Base-by-base conservation (phyloP, 2,113 vertebrate genomes). In the Uria lomvia region DNA sequence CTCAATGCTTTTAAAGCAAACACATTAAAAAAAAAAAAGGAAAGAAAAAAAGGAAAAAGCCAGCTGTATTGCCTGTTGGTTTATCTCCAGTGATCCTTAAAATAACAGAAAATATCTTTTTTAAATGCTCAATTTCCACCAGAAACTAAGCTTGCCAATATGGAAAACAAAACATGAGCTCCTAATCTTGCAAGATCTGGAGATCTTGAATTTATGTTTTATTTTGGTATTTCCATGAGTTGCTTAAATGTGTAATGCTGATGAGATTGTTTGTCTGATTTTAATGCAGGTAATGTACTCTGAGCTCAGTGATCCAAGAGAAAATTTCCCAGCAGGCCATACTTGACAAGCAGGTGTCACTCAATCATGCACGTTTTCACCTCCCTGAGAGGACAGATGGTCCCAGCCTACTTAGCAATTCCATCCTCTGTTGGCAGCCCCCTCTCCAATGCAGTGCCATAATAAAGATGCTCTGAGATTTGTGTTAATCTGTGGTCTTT, bases 281-380 rank as follows among this genome's bases (percentile, higher is more conserved):
- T 97, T 97, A 98, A 99, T 98, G 98, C 98, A 98, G 98, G 98
- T 98, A 97, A 98, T 96, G 98, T 97, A 89, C 97, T 97, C 94
- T 68, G 93, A 97, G 97, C 97, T 98, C 98, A 98, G 98, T 97
- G 97, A 98, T 98, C 97, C 97, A 96, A 95, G 84, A 89, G 94
- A 76, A 97, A 95, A 98, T 98, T 98, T 98, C 98, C 98, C 98
- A 98, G 98, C 97, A 98, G 98, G 93, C 97, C 81, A 60, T 36
- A 79, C 90, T 97, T 99, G 98, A 99, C 98, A 98, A 98, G 98
- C 98, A 98, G 98, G 98, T 99, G 98, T 98, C 98, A 98, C 97
- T 99, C 98, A 98, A 98, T 98, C 98, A 98, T 77, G 91, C 77
- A 87, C 95, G 82, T 88, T 96, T 97, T 97, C 94, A 87, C 92